Conservation (phyloP, 2,797 vertebrate genomes). For the Anguilla marmorata region DNA sequence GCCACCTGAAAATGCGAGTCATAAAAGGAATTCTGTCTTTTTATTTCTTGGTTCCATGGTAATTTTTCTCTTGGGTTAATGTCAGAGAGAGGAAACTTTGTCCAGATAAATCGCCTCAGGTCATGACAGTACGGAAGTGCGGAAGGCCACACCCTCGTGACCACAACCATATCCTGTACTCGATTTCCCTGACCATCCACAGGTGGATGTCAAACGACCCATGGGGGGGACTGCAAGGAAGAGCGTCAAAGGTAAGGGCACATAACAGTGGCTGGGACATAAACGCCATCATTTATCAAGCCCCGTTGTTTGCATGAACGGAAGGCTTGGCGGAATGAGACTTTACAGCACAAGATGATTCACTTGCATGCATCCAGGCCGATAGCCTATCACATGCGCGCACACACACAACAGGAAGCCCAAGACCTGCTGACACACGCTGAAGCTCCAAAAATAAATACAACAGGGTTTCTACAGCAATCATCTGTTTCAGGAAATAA, state of each 20-base stretch:
- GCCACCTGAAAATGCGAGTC: neutral
- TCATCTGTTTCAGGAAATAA: neutral
- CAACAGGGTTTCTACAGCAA: slow-evolving; percentile 19
- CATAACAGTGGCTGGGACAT: neutral
- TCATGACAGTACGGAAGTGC: slow-evolving; percentile 1
- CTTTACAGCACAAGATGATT: slow-evolving; percentile 62
- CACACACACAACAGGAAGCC: slow-evolving; percentile 69
- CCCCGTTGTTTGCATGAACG: neutral
- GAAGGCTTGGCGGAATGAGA: slow-evolving; percentile 59
- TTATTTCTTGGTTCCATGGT: neutral
- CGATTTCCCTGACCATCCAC: neutral
- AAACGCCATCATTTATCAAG: neutral
- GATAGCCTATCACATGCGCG: slow-evolving; percentile 58
- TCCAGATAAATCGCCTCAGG: neutral
- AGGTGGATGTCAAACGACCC: neutral
- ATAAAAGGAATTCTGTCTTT: neutral
- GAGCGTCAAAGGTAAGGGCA: neutral
- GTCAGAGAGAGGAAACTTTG: neutral
- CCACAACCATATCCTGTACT: neutral
- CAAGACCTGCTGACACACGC: slow-evolving; percentile 43
- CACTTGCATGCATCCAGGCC: slow-evolving; percentile 61
- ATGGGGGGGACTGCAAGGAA: neutral
- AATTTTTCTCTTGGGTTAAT: neutral
- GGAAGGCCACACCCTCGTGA: neutral
- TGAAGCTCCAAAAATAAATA: slow-evolving; percentile 27